These are phyloP conservation scores for Orthosia incerta DNA, from an alignment of 2,888 invertebrate genomes.

Conservation along the genomic window DNA sequence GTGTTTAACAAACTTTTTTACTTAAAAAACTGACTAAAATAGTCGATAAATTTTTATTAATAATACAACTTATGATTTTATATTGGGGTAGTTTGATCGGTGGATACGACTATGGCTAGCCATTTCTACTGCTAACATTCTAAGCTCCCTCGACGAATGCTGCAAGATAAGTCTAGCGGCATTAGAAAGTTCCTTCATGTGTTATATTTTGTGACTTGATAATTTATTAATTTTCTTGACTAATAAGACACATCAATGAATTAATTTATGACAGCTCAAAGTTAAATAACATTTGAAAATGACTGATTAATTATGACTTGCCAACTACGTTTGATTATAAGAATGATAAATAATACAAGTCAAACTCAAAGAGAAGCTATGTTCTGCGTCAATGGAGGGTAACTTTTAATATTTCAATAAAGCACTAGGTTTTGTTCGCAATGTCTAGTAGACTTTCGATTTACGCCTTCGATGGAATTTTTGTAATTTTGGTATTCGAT, in stretches of 20 bases:
- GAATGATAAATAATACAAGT: conserved; percentile 38
- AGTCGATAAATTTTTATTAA: conserved; percentile 29
- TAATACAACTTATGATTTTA: conserved; percentile 30
- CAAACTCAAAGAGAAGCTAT: conserved; percentile 76
- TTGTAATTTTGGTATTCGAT: conserved; percentile 57
- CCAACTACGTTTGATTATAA: conserved; percentile 49
- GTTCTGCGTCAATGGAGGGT: conserved; percentile 88
- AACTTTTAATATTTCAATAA: conserved; percentile 84
- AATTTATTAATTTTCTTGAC: conserved; percentile 47
- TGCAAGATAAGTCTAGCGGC: conserved; percentile 3
- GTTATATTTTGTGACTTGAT: conserved; percentile 44
- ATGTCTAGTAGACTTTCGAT: conserved; percentile 60
- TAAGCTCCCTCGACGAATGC: conserved; percentile 31
- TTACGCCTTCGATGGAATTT: conserved; percentile 56
- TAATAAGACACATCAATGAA: conserved; percentile 56
- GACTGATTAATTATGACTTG: conserved; percentile 63
- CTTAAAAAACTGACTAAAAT: conserved; percentile 51
- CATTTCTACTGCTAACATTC: conserved; percentile 5
- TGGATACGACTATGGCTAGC: conserved; percentile 21
- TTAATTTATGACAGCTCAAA: conserved; percentile 49
- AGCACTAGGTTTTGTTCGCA: conserved; percentile 84
- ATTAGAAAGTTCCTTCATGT: conserved; percentile 53
- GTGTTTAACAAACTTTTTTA: conserved; percentile 45
- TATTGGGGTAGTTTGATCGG: conserved; percentile 36
- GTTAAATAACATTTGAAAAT: conserved; percentile 55